These are phyloP conservation scores for Harpagoxenus sublaevis DNA, from an alignment of 2,888 invertebrate genomes.

Conservation along the genomic window DNA sequence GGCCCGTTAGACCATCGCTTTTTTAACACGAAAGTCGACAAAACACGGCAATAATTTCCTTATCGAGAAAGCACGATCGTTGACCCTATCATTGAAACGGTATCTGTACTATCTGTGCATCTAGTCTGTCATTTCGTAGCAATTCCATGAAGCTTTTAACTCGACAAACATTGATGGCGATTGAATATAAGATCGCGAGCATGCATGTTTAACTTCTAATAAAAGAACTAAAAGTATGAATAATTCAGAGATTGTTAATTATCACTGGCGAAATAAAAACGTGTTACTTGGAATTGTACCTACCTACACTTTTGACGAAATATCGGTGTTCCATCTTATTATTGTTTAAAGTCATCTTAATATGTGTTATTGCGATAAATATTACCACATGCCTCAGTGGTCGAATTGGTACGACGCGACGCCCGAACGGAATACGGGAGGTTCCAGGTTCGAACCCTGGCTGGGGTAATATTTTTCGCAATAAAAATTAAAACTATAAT, in stretches of 20 bases:
- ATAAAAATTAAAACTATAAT: no score
- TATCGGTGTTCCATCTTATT: no score
- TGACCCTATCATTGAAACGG: constrained; percentile 45
- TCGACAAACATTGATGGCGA: not conserved
- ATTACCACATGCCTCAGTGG: no score
- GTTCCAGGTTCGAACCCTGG: no score
- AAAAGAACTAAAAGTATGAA: not conserved
- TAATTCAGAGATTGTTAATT: not conserved
- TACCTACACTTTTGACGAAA: no score
- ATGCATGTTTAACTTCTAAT: not conserved
- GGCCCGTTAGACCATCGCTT: constrained; percentile 62
- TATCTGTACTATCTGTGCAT: constrained; percentile 28
- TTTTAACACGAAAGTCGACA: constrained; percentile 56
- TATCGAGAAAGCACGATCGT: constrained; percentile 39
- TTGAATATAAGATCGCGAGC: not conserved
- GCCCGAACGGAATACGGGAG: no score
- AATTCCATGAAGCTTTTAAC: not conserved
- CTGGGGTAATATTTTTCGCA: no score
- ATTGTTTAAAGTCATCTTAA: no score
- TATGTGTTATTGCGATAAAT: no score
- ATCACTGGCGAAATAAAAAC: no score
- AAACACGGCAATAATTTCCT: constrained; percentile 46
- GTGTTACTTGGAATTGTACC: no score
- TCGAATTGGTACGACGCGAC: no score
- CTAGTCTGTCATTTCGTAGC: not conserved